A percentile compares a stretch with the other conserved stretches of the same genome.
Conservation (phyloP, 2,888 invertebrate genomes). For the Eupithecia tripunctaria region DNA sequence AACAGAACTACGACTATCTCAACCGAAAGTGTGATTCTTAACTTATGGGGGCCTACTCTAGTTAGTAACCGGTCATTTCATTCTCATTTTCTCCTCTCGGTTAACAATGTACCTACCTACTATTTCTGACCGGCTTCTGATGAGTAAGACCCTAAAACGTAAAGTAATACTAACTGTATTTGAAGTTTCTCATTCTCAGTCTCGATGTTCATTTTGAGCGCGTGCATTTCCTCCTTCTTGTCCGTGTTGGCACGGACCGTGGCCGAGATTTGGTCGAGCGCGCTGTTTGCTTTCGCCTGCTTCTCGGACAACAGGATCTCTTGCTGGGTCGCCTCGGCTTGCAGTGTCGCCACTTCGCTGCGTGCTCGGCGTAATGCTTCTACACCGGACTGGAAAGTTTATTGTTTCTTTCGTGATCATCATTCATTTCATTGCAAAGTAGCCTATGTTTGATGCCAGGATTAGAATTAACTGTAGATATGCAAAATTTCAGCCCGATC, state of each 20-base stretch:
- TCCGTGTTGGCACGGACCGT: conserved; percentile 97
- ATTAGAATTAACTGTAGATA: too few relatives aligned
- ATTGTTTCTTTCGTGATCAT: background rate
- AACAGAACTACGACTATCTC: too few relatives aligned
- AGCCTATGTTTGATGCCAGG: too few relatives aligned
- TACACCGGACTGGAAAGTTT: conserved; percentile 89
- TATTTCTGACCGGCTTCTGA: background rate
- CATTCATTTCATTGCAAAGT: too few relatives aligned
- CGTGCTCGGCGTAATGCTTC: conserved; percentile 95
- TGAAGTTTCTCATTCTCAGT: conserved; percentile 92
- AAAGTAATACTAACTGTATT: conserved; percentile 66
- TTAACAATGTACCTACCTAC: background rate
- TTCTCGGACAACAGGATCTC: conserved; percentile 89
- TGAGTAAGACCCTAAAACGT: background rate
- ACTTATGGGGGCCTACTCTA: background rate
- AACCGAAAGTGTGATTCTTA: too few relatives aligned
- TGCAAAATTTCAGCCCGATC: too few relatives aligned
- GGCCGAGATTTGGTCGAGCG: conserved; percentile 96
- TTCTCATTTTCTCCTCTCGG: background rate
- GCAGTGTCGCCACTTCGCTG: conserved; percentile 92
- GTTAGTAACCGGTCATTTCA: background rate
- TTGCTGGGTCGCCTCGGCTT: conserved; percentile 93
- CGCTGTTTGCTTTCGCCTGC: conserved; percentile 93
- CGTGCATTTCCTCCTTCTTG: conserved; percentile 96
- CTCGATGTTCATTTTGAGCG: conserved; percentile 92